phyloP scores from a whole-genome alignment of 2,113 vertebrate species.

The Mugil cephalus region DNA sequence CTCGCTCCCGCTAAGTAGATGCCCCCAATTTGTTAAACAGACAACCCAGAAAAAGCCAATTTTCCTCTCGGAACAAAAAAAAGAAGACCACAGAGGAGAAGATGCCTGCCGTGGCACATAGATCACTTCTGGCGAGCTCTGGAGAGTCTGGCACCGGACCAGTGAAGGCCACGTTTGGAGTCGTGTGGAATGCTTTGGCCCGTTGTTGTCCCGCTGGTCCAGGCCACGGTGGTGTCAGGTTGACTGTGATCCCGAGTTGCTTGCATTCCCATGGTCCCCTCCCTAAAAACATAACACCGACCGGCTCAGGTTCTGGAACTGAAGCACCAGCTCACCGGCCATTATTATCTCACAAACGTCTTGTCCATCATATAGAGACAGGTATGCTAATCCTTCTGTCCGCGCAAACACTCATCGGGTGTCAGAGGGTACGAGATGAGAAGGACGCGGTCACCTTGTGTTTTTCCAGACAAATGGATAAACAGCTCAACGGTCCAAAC shows the following conservation, averaged over 20 bases:
- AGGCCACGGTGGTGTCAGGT: slow-evolving; percentile 74
- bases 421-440: slow-evolving; percentile 32
- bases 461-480: slow-evolving; percentile 39
- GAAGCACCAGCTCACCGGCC: slow-evolving; percentile 47
- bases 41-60: slow-evolving; percentile 44
- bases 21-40: slow-evolving; percentile 55
- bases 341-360: slow-evolving; percentile 41
- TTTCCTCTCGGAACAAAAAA: slow-evolving; percentile 1
- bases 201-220: slow-evolving; percentile 63
- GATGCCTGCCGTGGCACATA: slow-evolving; percentile 32
- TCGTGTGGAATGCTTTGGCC: slow-evolving; percentile 71
- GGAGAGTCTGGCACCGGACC: slow-evolving; percentile 42
- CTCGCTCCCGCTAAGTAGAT: slow-evolving; percentile 42
- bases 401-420: slow-evolving; percentile 40
- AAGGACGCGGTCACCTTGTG: slow-evolving; percentile 75
- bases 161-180: slow-evolving; percentile 71
- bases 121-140: slow-evolving; percentile 60
- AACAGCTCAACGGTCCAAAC: slow-evolving; percentile 4
- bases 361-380: slow-evolving; percentile 34
- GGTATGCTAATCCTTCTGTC: slow-evolving; percentile 57
- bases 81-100: not conserved
- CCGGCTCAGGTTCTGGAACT: slow-evolving; percentile 13
- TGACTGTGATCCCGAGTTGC: slow-evolving; percentile 64
- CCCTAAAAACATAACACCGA: slow-evolving; percentile 68
- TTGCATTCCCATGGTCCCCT: slow-evolving; percentile 70